These are phyloP conservation scores for Apotomis betuletana DNA, from an alignment of 2,888 invertebrate species.

Conservation along the genomic window DNA sequence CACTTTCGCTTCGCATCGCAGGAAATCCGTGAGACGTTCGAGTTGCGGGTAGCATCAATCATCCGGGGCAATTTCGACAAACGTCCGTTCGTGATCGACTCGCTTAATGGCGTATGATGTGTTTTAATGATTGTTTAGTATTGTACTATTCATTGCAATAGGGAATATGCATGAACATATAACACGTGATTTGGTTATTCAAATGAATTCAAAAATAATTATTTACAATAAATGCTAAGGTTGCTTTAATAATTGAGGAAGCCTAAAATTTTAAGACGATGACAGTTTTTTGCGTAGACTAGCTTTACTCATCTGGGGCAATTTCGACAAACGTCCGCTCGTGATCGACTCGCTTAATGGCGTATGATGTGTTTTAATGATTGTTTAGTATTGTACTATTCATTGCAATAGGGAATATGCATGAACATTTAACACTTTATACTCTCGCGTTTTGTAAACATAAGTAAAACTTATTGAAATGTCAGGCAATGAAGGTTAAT, in stretches of 20 bases:
- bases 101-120: conserved; percentile 7
- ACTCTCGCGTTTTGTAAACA: too few relatives aligned
- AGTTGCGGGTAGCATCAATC: conserved; percentile 32
- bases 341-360: conserved; percentile 17
- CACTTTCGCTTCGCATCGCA: conserved; percentile 36
- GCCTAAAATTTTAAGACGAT: too few relatives aligned
- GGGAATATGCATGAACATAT: too few relatives aligned
- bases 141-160: neutral
- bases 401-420: neutral
- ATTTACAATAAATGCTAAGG: too few relatives aligned
- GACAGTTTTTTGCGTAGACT: too few relatives aligned
- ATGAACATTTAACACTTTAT: too few relatives aligned
- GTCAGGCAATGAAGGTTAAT: too few relatives aligned
- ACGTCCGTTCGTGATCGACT: conserved; percentile 29
- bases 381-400: neutral
- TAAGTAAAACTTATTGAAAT: too few relatives aligned
- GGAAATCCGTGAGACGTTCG: conserved; percentile 40
- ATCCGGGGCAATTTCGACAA: conserved; percentile 36
- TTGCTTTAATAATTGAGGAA: too few relatives aligned
- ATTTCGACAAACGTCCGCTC: neutral
- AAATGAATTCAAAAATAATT: too few relatives aligned
- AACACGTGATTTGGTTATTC: too few relatives aligned
- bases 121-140: conserved; percentile 10
- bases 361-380: conserved; percentile 9
- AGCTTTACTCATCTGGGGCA: too few relatives aligned